These are phyloP conservation scores for Diprion similis DNA, from an alignment of 1,140 invertebrate genomes.

Conservation along the genomic window DNA sequence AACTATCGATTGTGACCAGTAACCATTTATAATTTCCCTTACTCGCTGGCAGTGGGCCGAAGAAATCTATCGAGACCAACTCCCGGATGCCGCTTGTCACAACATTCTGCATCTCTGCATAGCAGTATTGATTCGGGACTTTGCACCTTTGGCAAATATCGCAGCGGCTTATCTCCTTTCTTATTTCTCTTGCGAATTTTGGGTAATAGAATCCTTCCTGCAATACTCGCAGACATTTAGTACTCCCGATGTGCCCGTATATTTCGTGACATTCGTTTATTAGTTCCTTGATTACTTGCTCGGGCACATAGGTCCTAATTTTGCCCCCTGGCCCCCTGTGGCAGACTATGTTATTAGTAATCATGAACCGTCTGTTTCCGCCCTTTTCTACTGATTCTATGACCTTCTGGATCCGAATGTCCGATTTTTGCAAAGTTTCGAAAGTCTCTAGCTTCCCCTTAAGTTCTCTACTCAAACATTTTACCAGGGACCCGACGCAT, in stretches of 20 bases:
- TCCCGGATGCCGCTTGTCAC: constrained; percentile 30
- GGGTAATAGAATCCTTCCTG: constrained; percentile 17
- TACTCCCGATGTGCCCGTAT: constrained; percentile 18
- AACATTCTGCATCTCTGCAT: constrained; percentile 23
- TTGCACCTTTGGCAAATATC: constrained; percentile 14
- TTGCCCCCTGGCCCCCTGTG: not conserved
- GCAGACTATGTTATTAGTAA: not conserved
- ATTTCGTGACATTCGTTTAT: constrained; percentile 15
- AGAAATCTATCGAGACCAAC: constrained; percentile 40
- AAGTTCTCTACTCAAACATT: not conserved
- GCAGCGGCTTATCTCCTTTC: constrained; percentile 4
- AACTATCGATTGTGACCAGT: constrained; percentile 39
- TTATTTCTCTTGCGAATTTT: not conserved
- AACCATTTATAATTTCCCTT: constrained; percentile 33
- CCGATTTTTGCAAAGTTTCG: constrained; percentile 41
- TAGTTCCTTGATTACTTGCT: not conserved
- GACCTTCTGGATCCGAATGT: too few species aligned
- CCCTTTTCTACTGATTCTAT: too few species aligned
- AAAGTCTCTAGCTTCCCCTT: constrained; percentile 33
- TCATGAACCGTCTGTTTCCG: too few species aligned
- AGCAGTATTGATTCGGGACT: not conserved
- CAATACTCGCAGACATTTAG: constrained; percentile 15
- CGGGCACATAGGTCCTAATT: not conserved
- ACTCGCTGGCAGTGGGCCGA: constrained; percentile 33
- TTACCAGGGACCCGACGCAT: constrained; percentile 19